Conservation (phyloP, 2,888 invertebrate species). For the Smittia sp. region DNA sequence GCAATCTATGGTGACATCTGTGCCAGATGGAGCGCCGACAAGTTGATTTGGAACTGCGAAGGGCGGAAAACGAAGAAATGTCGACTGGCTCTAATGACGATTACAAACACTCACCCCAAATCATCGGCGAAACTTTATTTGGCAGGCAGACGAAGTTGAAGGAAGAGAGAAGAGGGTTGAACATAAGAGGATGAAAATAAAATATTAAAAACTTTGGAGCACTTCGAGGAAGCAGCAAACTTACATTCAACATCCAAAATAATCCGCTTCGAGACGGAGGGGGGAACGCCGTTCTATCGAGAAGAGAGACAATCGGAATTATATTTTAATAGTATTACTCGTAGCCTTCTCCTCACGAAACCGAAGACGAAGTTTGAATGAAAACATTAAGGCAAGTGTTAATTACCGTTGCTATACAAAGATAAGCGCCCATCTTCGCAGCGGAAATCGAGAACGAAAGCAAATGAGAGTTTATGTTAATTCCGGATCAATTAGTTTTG, state of each 20-base stretch:
- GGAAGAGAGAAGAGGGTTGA: not conserved
- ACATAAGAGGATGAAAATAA: not conserved
- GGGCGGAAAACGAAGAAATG: not conserved
- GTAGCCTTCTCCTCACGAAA: no score
- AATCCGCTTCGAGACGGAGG: conserved; percentile 88
- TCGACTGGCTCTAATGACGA: not conserved
- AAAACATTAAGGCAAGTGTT: not conserved
- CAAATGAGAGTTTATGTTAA: conserved; percentile 35
- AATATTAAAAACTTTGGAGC: conserved; percentile 5
- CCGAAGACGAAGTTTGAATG: not conserved
- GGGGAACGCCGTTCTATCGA: conserved; percentile 83
- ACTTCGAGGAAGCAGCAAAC: conserved; percentile 50
- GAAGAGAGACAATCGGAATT: conserved; percentile 57
- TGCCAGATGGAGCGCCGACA: conserved; percentile 85
- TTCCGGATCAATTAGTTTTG: not conserved
- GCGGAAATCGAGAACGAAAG: conserved; percentile 1
- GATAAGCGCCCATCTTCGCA: conserved; percentile 52
- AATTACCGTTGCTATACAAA: conserved; percentile 51
- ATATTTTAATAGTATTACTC: not conserved
- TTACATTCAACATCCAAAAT: conserved; percentile 89
- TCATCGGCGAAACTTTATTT: conserved; percentile 81
- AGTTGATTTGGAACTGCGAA: conserved; percentile 76
- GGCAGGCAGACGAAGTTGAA: not conserved
- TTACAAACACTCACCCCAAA: conserved; percentile 61
- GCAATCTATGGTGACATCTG: conserved; percentile 89